Evolutionary conservation across 2,888 invertebrate species (phyloP).

Genomic region (Azorinus chamasolen): DNA sequence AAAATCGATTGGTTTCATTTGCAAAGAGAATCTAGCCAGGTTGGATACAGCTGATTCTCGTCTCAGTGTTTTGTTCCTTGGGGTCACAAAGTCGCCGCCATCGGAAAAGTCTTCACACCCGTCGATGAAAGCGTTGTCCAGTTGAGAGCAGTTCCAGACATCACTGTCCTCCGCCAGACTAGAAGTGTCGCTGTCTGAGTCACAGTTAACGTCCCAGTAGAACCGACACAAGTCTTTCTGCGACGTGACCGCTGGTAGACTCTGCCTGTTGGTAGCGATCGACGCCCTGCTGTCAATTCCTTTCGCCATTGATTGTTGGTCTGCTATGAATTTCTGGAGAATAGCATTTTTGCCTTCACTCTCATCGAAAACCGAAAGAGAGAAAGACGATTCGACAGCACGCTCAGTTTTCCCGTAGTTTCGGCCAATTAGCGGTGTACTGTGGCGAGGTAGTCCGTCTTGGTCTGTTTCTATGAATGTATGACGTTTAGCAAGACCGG

Average conservation of each 20-base stretch:
- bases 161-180: conserved; percentile 18
- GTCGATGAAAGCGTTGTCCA: conserved; percentile 41
- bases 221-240: conserved; percentile 41
- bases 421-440: conserved; percentile 35
- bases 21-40: conserved; percentile 16
- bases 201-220: conserved; percentile 46
- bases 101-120: background rate
- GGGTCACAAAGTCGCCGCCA: conserved; percentile 3
- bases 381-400: conserved; percentile 22
- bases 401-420: conserved; percentile 12
- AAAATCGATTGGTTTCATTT: conserved; percentile 5
- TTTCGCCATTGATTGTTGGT: conserved; percentile 10
- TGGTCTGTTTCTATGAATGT: no score
- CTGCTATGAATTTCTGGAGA: conserved; percentile 49
- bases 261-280: conserved; percentile 4
- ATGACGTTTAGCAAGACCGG: no score
- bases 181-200: conserved; percentile 38
- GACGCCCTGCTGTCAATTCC: no score
- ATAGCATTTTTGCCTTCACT: conserved; percentile 39
- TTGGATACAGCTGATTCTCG: conserved; percentile 29
- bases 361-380: conserved; percentile 24
- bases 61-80: conserved; percentile 16
- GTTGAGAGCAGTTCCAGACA: conserved; percentile 6
- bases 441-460: conserved; percentile 34
- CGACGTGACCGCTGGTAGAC: conserved; percentile 23